These are phyloP conservation scores for Phrynosoma platyrhinos DNA, from an alignment of 2,113 vertebrate genomes.

Conservation along the genomic window DNA sequence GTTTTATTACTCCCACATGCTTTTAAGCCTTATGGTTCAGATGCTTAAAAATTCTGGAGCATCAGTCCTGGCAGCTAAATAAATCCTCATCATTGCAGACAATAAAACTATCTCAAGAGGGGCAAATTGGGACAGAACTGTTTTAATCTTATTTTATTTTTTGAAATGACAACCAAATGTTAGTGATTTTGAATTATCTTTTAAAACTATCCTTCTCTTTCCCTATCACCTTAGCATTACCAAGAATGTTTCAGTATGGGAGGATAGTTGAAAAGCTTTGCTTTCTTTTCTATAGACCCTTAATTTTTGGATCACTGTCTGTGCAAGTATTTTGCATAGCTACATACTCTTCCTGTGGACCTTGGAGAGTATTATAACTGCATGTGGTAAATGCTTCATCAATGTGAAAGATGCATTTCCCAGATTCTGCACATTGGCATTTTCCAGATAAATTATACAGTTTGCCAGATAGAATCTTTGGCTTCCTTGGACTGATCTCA, in stretches of 20 bases:
- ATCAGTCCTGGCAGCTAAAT: not conserved
- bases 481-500: no score
- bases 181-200: not conserved
- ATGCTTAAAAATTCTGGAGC: rapidly evolving
- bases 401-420: not conserved
- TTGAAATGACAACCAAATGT: not conserved
- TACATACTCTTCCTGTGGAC: not conserved
- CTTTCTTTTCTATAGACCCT: not conserved
- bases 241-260: not conserved
- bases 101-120: not conserved
- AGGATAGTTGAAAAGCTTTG: not conserved
- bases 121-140: not conserved
- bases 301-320: not conserved
- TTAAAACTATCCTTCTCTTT: not conserved
- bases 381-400: not conserved
- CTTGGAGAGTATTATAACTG: not conserved
- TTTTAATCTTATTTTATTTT: not conserved
- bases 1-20: rapidly evolving
- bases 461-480: no score
- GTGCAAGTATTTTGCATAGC: not conserved
- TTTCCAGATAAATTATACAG: no score
- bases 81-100: not conserved
- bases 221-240: not conserved
- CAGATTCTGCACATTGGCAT: no score
- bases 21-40: not conserved